Base-by-base conservation (phyloP, 1,140 invertebrate genomes). In the silkworm (Bombyx mori) region DNA sequence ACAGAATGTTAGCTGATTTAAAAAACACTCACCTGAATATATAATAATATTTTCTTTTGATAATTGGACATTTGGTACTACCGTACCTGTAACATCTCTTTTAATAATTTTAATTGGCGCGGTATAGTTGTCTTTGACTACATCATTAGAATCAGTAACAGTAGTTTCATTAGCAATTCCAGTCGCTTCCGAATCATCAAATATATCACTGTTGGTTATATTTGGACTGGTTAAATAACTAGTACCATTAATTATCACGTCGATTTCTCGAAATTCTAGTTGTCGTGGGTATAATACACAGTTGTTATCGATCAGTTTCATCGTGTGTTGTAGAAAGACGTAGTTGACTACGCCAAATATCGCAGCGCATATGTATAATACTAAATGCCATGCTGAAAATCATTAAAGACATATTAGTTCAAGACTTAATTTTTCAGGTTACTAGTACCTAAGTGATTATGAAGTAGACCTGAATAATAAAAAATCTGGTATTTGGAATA, bases 371-470 rank as follows among this genome's bases (percentile, higher is more conserved):
- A 66, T 57, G 61, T 71, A 86, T 0, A 86, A 47, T 59, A 79
- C 65, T 45, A 83, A 59, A 55, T 86, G 82, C 71, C 78, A 86
- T 68, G 69, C 82, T 86, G 69, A 53, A 82, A 83, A 55, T 10
- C 3, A 52, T 52, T 35, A 54, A 44, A 44, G 50, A 12, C 0
- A 51, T 51, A 51, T 51, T 26, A 35, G 26, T 35, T 35, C 26
- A 35, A 35, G 26, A 35, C 4, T 35, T 35, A 0, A 5, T 35
- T 35, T 35, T 35, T 35, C 26, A 35, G 4, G 26, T 35, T 35
- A 3, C 26, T 35, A 35, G 4, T 35, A 1, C 4, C 26, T 35
- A 35, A 35, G 26, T 5, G 26, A 35, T 35, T 35, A 35, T 35
- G 26, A 35, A 35, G 26, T 35, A 35, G 2, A 5, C 26, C 4